A percentile compares a stretch with the other conserved stretches of the same genome.
Conservation (phyloP, 2,113 vertebrate genomes). For the Lampris megalopsis region DNA sequence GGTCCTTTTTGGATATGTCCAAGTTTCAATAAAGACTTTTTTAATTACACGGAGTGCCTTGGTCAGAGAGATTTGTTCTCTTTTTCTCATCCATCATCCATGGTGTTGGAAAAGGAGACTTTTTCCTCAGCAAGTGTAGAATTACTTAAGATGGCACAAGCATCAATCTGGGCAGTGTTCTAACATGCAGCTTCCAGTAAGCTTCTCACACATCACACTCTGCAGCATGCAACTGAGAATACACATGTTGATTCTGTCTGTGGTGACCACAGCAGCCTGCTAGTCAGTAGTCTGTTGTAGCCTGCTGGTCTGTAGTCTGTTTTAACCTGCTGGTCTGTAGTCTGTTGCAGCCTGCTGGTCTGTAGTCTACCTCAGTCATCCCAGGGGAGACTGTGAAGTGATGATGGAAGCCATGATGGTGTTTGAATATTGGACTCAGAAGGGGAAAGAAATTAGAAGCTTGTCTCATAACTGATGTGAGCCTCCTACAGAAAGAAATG, state of each 20-base stretch:
- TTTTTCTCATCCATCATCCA: too few species aligned
- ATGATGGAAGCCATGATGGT: constrained; percentile 50
- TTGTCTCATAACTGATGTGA: constrained; percentile 65
- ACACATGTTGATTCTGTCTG: constrained; percentile 51
- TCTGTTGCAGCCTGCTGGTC: too few species aligned
- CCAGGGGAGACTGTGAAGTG: constrained; percentile 45
- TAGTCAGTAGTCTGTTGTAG: too few species aligned
- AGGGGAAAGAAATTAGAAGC: constrained; percentile 54
- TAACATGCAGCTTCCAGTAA: neutral
- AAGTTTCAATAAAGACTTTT: too few species aligned
- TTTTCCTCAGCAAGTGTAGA: neutral
- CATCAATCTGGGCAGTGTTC: neutral
- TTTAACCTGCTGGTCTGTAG: too few species aligned
- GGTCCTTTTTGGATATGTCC: too few species aligned
- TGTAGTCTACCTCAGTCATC: neutral
- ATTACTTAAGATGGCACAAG: neutral
- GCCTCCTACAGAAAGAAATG: constrained; percentile 10
- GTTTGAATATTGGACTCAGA: constrained; percentile 34
- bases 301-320: too few species aligned
- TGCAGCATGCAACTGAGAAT: constrained; percentile 45
- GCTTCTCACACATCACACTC: neutral
- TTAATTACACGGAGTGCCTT: too few species aligned
- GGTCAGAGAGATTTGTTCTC: too few species aligned
- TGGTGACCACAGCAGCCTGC: constrained; percentile 47
- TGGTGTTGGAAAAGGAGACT: neutral